phyloP scores from a whole-genome alignment of 2,797 vertebrate species.

The Sparidentex hasta region DNA sequence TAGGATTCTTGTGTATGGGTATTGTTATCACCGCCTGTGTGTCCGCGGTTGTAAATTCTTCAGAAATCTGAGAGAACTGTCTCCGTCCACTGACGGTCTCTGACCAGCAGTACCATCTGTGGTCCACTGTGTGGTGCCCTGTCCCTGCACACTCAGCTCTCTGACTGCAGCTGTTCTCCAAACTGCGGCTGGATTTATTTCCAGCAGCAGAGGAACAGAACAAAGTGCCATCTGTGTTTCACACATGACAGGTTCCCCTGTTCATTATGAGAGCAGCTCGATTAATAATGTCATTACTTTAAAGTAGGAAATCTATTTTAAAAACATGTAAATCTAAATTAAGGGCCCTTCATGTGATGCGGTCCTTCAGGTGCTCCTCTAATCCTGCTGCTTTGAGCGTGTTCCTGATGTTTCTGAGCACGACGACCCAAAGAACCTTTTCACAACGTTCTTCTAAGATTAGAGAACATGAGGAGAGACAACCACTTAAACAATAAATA shows the following conservation, averaged over 20 bases:
- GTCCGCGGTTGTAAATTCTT: too few relatives aligned
- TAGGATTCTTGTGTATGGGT: too few relatives aligned
- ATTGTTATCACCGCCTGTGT: too few relatives aligned
- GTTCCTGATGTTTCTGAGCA: background rate
- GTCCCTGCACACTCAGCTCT: background rate
- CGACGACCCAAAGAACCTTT: background rate
- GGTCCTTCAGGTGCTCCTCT: background rate
- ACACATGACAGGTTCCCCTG: slow-evolving; percentile 12
- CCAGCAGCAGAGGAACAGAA: slow-evolving; percentile 27
- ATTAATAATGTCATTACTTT: slow-evolving; percentile 32
- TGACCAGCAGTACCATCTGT: background rate
- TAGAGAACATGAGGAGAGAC: background rate
- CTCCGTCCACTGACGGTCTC: too few relatives aligned
- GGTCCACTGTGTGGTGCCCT: slow-evolving; percentile 31
- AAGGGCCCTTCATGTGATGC: background rate
- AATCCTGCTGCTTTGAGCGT: background rate
- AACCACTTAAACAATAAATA: background rate
- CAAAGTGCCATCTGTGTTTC: slow-evolving; percentile 47
- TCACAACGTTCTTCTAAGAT: background rate
- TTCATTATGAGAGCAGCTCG: background rate
- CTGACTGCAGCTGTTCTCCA: slow-evolving; percentile 1
- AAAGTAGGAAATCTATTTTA: background rate
- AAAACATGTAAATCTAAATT: background rate
- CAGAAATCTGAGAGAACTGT: too few relatives aligned
- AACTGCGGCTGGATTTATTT: slow-evolving; percentile 4